Conservation (phyloP, 2,888 invertebrate species). For the Venusia cambrica region DNA sequence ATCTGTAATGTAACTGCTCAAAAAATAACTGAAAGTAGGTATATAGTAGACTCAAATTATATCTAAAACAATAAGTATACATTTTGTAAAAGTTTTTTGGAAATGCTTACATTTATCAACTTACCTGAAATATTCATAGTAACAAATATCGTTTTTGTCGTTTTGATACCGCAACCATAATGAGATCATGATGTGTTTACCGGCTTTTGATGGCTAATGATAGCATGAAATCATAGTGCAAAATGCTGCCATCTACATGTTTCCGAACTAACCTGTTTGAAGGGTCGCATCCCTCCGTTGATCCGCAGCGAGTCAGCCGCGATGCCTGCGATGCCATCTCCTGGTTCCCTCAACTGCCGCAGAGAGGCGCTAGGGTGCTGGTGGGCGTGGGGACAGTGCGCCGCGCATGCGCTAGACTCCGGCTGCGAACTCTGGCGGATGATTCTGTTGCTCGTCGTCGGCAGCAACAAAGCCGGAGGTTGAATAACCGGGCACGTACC, state of each 20-base stretch:
- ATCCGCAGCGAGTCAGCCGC: constrained; percentile 97
- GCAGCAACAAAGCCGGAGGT: constrained; percentile 87
- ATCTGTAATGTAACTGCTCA: too few relatives aligned
- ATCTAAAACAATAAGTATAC: too few relatives aligned
- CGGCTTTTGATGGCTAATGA: too few relatives aligned
- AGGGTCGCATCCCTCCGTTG: constrained; percentile 97
- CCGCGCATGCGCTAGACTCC: constrained; percentile 86
- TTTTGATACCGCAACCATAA: too few relatives aligned
- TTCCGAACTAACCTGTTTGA: constrained; percentile 90
- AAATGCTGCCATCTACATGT: constrained; percentile 61
- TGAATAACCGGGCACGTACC: constrained; percentile 85
- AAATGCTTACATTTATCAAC: too few relatives aligned
- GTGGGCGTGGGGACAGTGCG: constrained; percentile 83
- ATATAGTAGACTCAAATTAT: too few relatives aligned
- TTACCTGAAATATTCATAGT: too few relatives aligned
- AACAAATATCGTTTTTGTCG: too few relatives aligned
- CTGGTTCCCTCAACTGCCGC: constrained; percentile 90
- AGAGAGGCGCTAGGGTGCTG: constrained; percentile 91
- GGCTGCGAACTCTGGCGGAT: constrained; percentile 94
- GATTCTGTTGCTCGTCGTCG: constrained; percentile 88
- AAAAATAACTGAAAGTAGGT: too few relatives aligned
- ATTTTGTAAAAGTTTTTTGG: too few relatives aligned
- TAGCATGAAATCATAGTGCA: constrained; percentile 20
- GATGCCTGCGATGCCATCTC: constrained; percentile 95
- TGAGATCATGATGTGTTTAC: too few relatives aligned